Evolutionary conservation across 23 tunicate genomes (phyloP).

Genomic region (Trididemnum miniatum): DNA sequence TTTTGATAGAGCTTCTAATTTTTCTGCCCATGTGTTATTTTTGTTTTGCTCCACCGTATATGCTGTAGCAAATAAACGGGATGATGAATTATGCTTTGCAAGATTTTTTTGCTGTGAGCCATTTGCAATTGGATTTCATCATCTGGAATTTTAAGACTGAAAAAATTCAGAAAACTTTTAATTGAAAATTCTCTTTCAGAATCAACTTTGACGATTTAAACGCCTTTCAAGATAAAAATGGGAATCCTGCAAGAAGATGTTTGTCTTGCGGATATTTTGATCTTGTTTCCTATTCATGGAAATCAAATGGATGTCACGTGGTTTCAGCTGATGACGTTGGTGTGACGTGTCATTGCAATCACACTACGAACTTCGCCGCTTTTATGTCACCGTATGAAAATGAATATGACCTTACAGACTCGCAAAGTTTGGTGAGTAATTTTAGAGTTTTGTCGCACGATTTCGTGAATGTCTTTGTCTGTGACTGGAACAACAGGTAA

Average conservation of each 20-base stretch:
- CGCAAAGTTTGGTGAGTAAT: slow-evolving; percentile 60
- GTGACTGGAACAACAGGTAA: no score
- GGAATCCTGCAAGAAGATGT: slow-evolving; percentile 30
- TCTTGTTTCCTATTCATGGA: slow-evolving; percentile 36
- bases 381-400: slow-evolving; percentile 67
- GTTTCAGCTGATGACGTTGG: slow-evolving; percentile 43
- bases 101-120: no score
- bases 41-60: no score
- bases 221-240: neutral
- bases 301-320: slow-evolving; percentile 51
- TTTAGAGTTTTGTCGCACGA: no score
- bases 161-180: no score
- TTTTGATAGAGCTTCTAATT: no score
- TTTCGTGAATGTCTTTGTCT: no score
- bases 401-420: slow-evolving; percentile 39
- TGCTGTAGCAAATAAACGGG: no score
- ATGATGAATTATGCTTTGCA: no score
- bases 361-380: slow-evolving; percentile 93
- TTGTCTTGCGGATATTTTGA: slow-evolving; percentile 77
- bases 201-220: neutral
- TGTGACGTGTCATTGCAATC: slow-evolving; percentile 81
- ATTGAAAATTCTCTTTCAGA: neutral
- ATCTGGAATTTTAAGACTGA: no score
- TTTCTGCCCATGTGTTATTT: no score
- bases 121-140: no score